Base-by-base conservation (phyloP, 2,797 vertebrate genomes). In the Lepus townsendii region DNA sequence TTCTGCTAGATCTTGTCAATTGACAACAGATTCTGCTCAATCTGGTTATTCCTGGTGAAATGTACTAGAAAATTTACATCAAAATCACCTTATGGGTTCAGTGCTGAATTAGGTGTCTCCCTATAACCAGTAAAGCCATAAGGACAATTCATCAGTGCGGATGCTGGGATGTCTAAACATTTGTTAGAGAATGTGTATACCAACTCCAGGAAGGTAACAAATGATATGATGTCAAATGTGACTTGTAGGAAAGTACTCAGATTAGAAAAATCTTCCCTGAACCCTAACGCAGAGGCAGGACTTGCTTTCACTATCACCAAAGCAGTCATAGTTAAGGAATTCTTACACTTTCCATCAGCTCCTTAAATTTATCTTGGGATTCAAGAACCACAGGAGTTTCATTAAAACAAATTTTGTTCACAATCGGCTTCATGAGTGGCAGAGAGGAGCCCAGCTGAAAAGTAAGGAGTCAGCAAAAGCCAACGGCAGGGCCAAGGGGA, bases 121-220 rank as follows among this genome's bases (percentile, higher is more conserved):
- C 60, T 88, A 60, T 66, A 83, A 95, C 54, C 83, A 80, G 57
- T 75, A 72, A 95, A 93, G 57, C 73, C 78, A 50, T 13, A 77
- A 93, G 38, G 69, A 90, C 62, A 83, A 72, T 90, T 89, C 65
- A 82, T 95, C 84, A 94, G 62, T 24, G 63, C 68, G 69, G 96
- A 97, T 90, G 84, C 32, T 97, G 95, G 71, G 97, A 92, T 96
- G 96, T 97, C 92, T 88, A 97, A 98, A 97, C 97, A 97, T 97
- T 97, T 98, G 95, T 93, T 96, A 89, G 78, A 90, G 96, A 97
- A 88, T 95, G 90, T 92, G 32, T 88, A 95, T 72, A 87, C 47
- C 32, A 57, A 63, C 83, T 91, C 78, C 87, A 94, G 38, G 95
- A 97, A 79, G 52, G 54, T 92, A 38, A 96, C 82, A 93, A 76